These are phyloP conservation scores for Neolamprologus sp. DNA, from an alignment of 2,113 vertebrate genomes.

Conservation along the genomic window DNA sequence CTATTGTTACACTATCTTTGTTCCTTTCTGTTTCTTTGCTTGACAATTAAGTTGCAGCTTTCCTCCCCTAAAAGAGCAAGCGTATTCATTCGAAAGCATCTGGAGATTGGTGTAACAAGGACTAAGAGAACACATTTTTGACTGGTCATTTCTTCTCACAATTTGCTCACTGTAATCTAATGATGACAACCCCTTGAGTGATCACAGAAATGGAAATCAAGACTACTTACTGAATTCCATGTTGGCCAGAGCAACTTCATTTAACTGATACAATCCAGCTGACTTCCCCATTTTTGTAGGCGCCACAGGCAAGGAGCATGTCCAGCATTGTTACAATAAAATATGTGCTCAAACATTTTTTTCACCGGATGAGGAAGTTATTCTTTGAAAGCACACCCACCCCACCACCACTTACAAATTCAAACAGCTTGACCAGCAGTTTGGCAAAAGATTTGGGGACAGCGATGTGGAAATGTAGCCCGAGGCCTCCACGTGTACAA, in stretches of 20 bases:
- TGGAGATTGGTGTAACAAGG: background rate
- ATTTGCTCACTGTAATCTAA: slow-evolving; percentile 9
- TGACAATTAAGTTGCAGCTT: background rate
- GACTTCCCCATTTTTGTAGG: slow-evolving; percentile 24
- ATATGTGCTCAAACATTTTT: slow-evolving; percentile 37
- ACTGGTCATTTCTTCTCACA: background rate
- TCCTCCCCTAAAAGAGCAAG: background rate
- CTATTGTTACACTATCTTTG: background rate
- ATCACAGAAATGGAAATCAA: slow-evolving; percentile 36
- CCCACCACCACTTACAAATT: slow-evolving; percentile 5
- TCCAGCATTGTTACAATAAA: slow-evolving; percentile 25
- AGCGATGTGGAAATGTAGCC: background rate
- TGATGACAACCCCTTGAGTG: slow-evolving; percentile 24
- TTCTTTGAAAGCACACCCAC: background rate
- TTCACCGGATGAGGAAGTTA: slow-evolving; percentile 26
- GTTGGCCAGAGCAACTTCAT: slow-evolving; percentile 46
- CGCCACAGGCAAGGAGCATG: slow-evolving; percentile 37
- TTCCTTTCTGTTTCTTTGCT: background rate
- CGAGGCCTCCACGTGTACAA: background rate
- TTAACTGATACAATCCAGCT: slow-evolving; percentile 58
- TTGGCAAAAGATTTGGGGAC: slow-evolving; percentile 26
- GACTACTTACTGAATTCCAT: slow-evolving; percentile 60
- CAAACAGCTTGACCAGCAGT: slow-evolving; percentile 38
- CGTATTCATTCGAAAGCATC: background rate
- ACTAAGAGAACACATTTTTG: background rate